Evolutionary conservation across 2,113 vertebrate genomes (phyloP).

Genomic region (Hippoglossus stenolepis): DNA sequence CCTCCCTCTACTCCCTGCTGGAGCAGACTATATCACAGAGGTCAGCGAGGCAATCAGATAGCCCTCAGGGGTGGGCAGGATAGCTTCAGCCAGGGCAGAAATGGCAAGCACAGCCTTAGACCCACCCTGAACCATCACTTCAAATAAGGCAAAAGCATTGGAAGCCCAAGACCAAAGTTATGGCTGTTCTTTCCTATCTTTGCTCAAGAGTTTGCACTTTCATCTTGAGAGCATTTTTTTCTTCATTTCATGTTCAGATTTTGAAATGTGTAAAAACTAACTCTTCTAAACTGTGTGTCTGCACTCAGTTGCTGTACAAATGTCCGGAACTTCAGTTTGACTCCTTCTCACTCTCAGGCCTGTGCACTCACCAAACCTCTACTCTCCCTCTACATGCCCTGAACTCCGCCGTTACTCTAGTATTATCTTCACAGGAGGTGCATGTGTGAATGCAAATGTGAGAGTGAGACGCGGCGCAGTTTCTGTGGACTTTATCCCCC

Average conservation of each 20-base stretch:
- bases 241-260: neutral
- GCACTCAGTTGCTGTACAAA: no score
- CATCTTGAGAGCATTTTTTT: neutral
- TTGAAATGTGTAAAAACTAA: neutral
- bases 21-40: slow-evolving; percentile 30
- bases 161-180: neutral
- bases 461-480: no score
- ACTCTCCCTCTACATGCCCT: neutral
- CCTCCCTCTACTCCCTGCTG: slow-evolving; percentile 12
- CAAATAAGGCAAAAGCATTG: neutral
- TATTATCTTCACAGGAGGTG: no score
- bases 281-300: no score
- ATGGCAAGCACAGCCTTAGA: slow-evolving; percentile 7
- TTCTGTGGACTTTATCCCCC: no score
- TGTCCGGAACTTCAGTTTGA: no score
- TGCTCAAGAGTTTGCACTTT: neutral
- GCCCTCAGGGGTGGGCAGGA: slow-evolving; percentile 32
- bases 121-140: slow-evolving; percentile 1
- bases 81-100: slow-evolving; percentile 9
- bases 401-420: no score
- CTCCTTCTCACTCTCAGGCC: no score
- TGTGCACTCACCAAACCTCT: no score
- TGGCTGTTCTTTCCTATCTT: neutral
- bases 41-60: slow-evolving; percentile 53
- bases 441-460: no score